Base-by-base conservation (phyloP, 2,113 vertebrate species). In the Carollia perspicillata region DNA sequence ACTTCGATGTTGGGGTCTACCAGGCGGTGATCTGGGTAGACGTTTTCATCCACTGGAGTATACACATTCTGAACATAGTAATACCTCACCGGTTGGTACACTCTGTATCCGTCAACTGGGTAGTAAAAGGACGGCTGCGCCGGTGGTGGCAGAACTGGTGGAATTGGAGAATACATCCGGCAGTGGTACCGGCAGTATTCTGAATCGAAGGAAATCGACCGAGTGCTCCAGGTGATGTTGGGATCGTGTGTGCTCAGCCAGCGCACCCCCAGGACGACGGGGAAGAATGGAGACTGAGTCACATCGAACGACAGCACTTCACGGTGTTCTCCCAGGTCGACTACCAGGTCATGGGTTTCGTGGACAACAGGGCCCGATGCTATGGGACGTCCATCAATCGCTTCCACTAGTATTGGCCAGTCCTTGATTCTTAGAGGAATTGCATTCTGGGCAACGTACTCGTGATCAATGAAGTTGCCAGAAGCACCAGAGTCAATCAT, bases 401-500 rank as follows among this genome's bases (percentile, higher is more conserved):
- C 97, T 93, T 98, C 97, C 16, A 98, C 97, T 6, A 98, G 95
- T 23, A 98, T 95, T 3, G 97, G 97, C 97, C 97, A 98, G 30
- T 97, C 96, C 89, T 98, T 98, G 44, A 98, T 17, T 23, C 97
- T 88, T 0, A 98, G 35, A 33, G 97, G 97, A 84, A 98, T 98
- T 35, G 77, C 93, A 30, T 97, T 95, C 4, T 96, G 97, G 0
- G 85, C 85, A 0, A 97, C 97, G 0, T 94, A 98, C 8, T 98
- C 97, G 1, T 97, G 94, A 66, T 98, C 97, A 0, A 98, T 98
- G 68, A 98, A 98, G 93, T 98, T 98, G 90, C 97, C 97, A 0
- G 97, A 97, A 58, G 97, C 97, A 3, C 97, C 97, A 66, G 97
- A 98, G 35, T 98, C 97, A 0, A 98, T 97, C 97, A 98, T 98